Conservation (phyloP, 2,113 vertebrate species). For the Otocyon megalotis region DNA sequence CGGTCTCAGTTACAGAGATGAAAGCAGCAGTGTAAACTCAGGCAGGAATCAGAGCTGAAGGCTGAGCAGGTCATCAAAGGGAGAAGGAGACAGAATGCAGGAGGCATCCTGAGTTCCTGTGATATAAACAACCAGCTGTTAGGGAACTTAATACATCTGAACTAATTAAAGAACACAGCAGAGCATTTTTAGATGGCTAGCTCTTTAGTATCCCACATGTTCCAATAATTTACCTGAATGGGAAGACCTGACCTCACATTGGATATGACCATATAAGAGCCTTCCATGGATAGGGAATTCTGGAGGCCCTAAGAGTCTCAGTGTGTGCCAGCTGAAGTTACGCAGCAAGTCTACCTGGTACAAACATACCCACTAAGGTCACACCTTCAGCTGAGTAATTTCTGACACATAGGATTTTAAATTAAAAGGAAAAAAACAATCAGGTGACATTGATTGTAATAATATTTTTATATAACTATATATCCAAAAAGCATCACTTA, state of each 20-base stretch:
- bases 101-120: neutral
- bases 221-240: neutral
- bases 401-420: neutral
- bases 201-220: neutral
- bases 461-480: neutral
- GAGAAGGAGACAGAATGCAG: neutral
- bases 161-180: neutral
- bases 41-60: neutral
- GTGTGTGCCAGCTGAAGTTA: neutral
- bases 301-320: neutral
- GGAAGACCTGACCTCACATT: neutral
- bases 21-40: neutral
- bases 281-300: neutral
- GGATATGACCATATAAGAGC: neutral
- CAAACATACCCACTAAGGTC: neutral
- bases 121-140: neutral
- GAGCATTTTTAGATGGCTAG: neutral
- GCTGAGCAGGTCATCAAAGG: neutral
- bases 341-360: neutral
- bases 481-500: neutral
- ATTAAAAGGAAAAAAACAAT: neutral
- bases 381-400: neutral
- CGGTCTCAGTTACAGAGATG: neutral
- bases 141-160: neutral
- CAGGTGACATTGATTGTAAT: neutral